Base-by-base conservation (phyloP, 2,113 vertebrate species). In the Petromus typicus region DNA sequence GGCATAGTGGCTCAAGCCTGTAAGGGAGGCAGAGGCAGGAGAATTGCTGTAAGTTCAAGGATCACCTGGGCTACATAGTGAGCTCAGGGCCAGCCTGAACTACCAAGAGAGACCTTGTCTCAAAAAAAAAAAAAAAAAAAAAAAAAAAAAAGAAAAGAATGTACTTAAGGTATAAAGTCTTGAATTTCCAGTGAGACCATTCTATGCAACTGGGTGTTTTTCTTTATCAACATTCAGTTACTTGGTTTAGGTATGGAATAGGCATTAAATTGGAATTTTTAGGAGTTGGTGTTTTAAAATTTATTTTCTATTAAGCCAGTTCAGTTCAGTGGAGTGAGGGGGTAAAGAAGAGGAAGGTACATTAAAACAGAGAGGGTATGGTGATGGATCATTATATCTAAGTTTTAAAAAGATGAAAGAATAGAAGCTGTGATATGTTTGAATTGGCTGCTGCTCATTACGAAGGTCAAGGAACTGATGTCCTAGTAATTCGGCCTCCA, bases 401-500 rank as follows among this genome's bases (percentile, higher is more conserved):
- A 51, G 37, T 16, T 81, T 87, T 76, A 7, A 37, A 86, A 86
- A 34, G 9, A 22, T 61, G 92, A 25, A 57, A 34, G 22, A 82
- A 54, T 37, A 43, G 54, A n/a, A 86, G 45, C 11, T 64, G 7
- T 54, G 16, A 23, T 81, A 76, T 81, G 3, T n/a, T 43, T 89
- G 79, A 88, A 82, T 16, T 87, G 34, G 4, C 67, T 71, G 67
- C 51, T 92, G 18, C n/a, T n/a, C n/a, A 79, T 89, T 90, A 85
- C 73, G 73, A 79, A 40, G 13, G 30, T 23, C 45, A 40, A 85
- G n/a, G 16, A 75, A 22, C 11, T 22, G 2, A 91, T 27, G 7
- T 4, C 7, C 13, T 25, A n/a, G 27, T 0, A 1, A 12, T 71
- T 90, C 20, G 18, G 34, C n/a, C 25, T 81, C 40, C 71, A n/a